Conservation (phyloP, 2,797 vertebrate species). For the Rhinoraja longicauda region DNA sequence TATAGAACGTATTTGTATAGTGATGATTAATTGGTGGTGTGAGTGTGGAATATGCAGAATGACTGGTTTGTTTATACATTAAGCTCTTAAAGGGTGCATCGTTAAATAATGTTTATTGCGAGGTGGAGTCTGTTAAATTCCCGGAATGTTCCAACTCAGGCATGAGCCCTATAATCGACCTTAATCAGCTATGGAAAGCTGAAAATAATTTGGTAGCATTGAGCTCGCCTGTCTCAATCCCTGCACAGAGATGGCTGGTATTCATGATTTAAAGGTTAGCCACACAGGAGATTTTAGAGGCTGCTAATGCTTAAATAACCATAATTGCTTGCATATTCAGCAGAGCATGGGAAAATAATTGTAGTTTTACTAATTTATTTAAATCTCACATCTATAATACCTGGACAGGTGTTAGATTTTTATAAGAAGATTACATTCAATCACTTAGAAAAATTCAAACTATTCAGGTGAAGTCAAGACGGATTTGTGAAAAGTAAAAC, state of each 20-base stretch:
- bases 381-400: background rate
- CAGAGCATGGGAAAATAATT: background rate
- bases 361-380: background rate
- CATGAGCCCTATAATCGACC: background rate
- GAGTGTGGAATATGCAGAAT: background rate
- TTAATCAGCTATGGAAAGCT: background rate
- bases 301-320: background rate
- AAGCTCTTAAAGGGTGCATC: background rate
- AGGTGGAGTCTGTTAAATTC: background rate
- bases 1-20: background rate
- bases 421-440: no score
- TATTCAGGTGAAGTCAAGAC: no score
- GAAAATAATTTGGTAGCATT: background rate
- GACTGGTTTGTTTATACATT: background rate
- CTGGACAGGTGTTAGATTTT: no score
- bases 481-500: no score
- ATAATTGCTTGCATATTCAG: background rate
- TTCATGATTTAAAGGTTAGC: background rate
- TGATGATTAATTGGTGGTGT: background rate
- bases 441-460: no score
- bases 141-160: background rate
- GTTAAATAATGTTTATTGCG: background rate
- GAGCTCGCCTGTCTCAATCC: background rate
- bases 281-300: background rate
- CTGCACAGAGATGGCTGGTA: background rate